A percentile compares a stretch with the other conserved stretches of the same genome.
Evolutionary conservation across 2,113 vertebrate genomes (phyloP).

Genomic region (Brachyhypopomus occidentalis): DNA sequence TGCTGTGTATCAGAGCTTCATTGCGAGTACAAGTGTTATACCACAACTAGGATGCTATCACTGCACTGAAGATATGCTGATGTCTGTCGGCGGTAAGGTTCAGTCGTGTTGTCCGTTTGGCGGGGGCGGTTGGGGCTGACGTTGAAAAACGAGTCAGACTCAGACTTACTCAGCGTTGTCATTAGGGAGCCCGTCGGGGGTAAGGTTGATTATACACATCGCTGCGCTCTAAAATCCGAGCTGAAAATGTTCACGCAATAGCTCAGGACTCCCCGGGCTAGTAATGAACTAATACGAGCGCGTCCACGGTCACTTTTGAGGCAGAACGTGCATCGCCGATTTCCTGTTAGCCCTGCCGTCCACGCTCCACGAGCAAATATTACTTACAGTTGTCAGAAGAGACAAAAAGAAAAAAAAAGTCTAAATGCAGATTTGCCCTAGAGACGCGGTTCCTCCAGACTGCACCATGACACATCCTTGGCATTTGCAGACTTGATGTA

Average conservation of each 20-base stretch:
- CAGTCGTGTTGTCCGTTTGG: conserved; percentile 9
- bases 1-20: not conserved
- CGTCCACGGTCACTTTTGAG: conserved; percentile 53
- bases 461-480: conserved; percentile 25
- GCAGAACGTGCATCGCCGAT: conserved; percentile 18
- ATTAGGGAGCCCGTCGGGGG: conserved; percentile 66
- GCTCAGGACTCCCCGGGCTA: conserved; percentile 59
- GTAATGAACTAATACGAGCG: conserved; percentile 62
- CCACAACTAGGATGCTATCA: not conserved
- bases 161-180: conserved; percentile 68
- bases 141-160: conserved; percentile 66
- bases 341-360: not conserved
- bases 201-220: conserved; percentile 73
- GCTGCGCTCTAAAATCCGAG: conserved; percentile 63
- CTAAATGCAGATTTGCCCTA: not conserved
- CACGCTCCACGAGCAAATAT: conserved; percentile 21
- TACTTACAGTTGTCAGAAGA: not conserved
- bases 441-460: not conserved
- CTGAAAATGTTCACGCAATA: conserved; percentile 73
- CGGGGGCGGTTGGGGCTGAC: conserved; percentile 22
- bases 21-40: not conserved
- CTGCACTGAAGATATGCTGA: not conserved
- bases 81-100: not conserved
- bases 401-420: not conserved
- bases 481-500: conserved; percentile 18